These are phyloP conservation scores for Danio albolineatus DNA, from an alignment of 2,797 vertebrate genomes.

Conservation along the genomic window DNA sequence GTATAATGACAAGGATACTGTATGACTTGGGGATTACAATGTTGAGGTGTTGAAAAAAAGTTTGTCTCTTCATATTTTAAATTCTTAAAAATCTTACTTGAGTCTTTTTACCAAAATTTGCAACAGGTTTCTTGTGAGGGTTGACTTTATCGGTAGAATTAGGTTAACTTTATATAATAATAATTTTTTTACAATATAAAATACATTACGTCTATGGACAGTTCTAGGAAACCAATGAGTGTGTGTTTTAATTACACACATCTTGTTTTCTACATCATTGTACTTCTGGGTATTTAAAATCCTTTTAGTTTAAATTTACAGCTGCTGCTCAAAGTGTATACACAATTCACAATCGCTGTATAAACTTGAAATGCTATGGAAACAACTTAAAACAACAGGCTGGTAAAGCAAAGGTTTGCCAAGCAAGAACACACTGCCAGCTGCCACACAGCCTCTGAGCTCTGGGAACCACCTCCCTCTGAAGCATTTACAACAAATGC, in stretches of 20 bases:
- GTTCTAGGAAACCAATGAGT: background rate
- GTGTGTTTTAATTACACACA: slow-evolving; percentile 4
- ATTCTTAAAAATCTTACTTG: too few relatives aligned
- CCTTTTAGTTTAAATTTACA: slow-evolving; percentile 33
- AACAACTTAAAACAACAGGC: slow-evolving; percentile 75
- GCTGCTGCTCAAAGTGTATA: slow-evolving; percentile 62
- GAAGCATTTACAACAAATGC: slow-evolving; percentile 8
- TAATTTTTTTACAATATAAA: too few relatives aligned
- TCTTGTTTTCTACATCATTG: slow-evolving; percentile 40
- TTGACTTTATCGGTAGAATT: too few relatives aligned
- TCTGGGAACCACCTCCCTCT: slow-evolving; percentile 13
- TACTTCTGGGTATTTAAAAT: slow-evolving; percentile 43
- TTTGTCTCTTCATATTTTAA: too few relatives aligned
- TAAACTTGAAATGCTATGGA: slow-evolving; percentile 70
- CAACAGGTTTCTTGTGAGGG: too few relatives aligned
- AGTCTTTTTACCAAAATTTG: too few relatives aligned
- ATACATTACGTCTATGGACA: too few relatives aligned
- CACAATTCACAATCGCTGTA: slow-evolving; percentile 70
- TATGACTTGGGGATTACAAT: too few relatives aligned
- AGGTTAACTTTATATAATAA: too few relatives aligned
- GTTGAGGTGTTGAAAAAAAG: too few relatives aligned
- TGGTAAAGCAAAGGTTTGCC: slow-evolving; percentile 65
- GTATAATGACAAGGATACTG: too few relatives aligned
- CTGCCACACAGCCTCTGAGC: slow-evolving; percentile 16
- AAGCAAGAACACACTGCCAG: slow-evolving; percentile 50